Percentiles rank a stretch among this genome's conserved stretches.
These are phyloP conservation scores for Drosophila dunni DNA, from an alignment of 1,140 invertebrate genomes.

Conservation along the genomic window DNA sequence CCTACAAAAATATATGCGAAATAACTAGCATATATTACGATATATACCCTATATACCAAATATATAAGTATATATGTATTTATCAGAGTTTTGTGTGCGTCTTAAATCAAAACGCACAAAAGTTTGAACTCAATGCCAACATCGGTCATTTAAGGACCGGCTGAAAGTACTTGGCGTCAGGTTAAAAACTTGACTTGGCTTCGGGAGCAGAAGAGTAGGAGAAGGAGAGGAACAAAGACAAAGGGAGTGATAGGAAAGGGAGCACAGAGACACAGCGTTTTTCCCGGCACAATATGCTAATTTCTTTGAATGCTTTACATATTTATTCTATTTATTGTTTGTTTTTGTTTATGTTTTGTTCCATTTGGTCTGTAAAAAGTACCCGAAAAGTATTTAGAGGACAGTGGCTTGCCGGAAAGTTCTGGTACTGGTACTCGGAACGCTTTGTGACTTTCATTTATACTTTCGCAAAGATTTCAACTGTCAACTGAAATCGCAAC, in stretches of 20 bases:
- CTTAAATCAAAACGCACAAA: conserved; percentile 63
- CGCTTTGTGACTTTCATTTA: conserved; percentile 72
- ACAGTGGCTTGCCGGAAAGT: conserved; percentile 26
- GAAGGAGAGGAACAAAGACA: no score
- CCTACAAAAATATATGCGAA: conserved; percentile 4
- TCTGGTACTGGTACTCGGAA: conserved; percentile 31
- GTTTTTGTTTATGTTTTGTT: conserved; percentile 37
- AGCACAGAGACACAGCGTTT: neutral
- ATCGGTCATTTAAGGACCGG: conserved; percentile 71
- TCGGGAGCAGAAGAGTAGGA: no score
- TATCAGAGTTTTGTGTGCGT: conserved; percentile 2
- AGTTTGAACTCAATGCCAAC: conserved; percentile 48
- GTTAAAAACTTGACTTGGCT: conserved; percentile 52
- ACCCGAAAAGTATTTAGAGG: conserved; percentile 74
- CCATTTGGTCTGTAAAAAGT: conserved; percentile 35
- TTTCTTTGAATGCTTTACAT: conserved; percentile 69
- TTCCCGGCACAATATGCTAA: conserved; percentile 67
- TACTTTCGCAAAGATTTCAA: conserved; percentile 48
- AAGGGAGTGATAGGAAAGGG: neutral
- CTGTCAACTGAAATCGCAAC: conserved; percentile 33
- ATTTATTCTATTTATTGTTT: conserved; percentile 82
- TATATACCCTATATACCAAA: neutral
- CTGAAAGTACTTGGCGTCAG: conserved; percentile 61
- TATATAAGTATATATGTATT: neutral
- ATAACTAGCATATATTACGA: conserved; percentile 5